Evolutionary conservation across 2,797 vertebrate species (phyloP).

Genomic region (Lutjanus campechanus): DNA sequence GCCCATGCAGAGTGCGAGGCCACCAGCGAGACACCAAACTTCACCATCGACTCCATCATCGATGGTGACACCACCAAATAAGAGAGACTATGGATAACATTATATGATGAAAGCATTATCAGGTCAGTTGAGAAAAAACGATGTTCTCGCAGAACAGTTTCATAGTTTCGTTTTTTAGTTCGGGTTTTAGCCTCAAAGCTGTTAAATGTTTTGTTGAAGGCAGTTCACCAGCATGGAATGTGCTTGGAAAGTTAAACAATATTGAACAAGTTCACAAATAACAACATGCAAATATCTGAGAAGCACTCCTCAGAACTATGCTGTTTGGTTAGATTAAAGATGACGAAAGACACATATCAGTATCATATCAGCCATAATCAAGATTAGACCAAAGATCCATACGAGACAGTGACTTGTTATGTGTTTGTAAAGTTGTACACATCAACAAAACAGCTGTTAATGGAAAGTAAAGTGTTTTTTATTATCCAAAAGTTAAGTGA

Average conservation of each 20-base stretch:
- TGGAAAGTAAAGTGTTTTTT: neutral
- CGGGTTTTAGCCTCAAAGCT: neutral
- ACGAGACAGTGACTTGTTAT: neutral
- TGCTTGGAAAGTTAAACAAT: neutral
- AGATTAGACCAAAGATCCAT: neutral
- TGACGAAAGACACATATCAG: neutral
- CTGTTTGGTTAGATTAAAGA: neutral
- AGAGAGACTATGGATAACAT: slow-evolving; percentile 3
- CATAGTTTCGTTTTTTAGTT: too few species aligned
- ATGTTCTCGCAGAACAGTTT: neutral
- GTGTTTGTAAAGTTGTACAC: neutral
- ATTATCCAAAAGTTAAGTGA: neutral
- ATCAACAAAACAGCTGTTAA: neutral
- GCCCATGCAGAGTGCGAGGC: slow-evolving; percentile 88
- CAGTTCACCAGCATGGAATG: slow-evolving; percentile 1
- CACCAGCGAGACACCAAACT: slow-evolving; percentile 79
- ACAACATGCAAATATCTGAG: neutral
- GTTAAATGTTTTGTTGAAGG: slow-evolving; percentile 6
- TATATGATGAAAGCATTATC: accelerated
- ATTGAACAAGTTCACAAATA: neutral
- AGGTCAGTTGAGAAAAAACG: neutral
- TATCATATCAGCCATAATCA: too few species aligned
- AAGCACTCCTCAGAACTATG: neutral
- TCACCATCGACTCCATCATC: slow-evolving; percentile 83
- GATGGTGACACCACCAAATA: slow-evolving; percentile 81